Base-by-base conservation (phyloP, 2,888 invertebrate genomes). In the Machimus atricapillus region DNA sequence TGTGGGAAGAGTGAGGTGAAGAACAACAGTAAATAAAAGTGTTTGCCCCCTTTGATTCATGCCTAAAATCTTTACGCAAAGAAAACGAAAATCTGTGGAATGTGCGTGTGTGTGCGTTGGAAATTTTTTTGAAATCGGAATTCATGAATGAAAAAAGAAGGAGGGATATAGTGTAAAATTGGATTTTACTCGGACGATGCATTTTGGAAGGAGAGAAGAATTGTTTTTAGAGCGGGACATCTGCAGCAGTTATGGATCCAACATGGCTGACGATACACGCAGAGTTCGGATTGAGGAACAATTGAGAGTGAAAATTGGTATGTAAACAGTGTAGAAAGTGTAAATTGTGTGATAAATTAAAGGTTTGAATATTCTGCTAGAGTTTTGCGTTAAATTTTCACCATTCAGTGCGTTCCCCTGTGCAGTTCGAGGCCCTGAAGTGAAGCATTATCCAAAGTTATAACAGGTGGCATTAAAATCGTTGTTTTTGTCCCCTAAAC, bases 291-390 rank as follows among this genome's bases (percentile, higher is more conserved):
- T 97, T 93, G 97, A 97, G 94, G 97, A 97, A 95, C 96, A 97
- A 94, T 95, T 97, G 94, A 97, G 96, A 95, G 97, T 97, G 93
- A 97, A 97, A 96, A 97, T 97, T 93, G 97, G 97, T 97, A 95
- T 94, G 96, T 95, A 93, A 91, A 91, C 90, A 77, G 52, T 87
- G 31, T 87, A 87, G 88, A 89, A 87, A 89, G 66, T 86, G 46
- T 83, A 87, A 87, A 77, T 85, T 74, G 9, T 74, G 43, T 6
- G 31, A 46, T 23, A 19, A 74, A 74, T 58, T 5, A 23, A 58
- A 58, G n/a, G 31, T 23, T 37, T 19, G 34, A 5, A 52, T 82
- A 37, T 40, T 82, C 5, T 12, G 3, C n/a, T 34, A n/a, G 12
- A 19, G 52, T 52, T 82, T 66, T 34, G 37, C n/a, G 14, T n/a